Percentiles rank a stretch among this genome's conserved stretches.
Evolutionary conservation across 2,113 vertebrate genomes (phyloP).

Genomic region (Channa maculata): DNA sequence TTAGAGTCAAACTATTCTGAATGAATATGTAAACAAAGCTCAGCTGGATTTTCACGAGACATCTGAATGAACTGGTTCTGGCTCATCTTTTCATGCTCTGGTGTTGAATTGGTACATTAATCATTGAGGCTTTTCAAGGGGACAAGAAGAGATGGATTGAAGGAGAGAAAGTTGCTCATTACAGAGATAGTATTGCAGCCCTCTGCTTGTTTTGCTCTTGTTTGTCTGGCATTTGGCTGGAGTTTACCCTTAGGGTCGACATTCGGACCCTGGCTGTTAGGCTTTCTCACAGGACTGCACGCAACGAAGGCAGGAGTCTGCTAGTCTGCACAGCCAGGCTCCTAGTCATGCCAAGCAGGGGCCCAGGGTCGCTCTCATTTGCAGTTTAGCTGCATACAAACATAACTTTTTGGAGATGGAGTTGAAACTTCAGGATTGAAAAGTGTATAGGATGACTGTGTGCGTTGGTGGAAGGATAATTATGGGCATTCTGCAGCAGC

Average conservation of each 20-base stretch:
- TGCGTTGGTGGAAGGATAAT: constrained; percentile 27
- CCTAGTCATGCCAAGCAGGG: constrained; percentile 49
- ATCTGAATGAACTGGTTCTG: constrained; percentile 60
- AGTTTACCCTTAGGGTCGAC: constrained; percentile 79
- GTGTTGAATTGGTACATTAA: constrained; percentile 57
- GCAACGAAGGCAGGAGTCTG: constrained; percentile 71
- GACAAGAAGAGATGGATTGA: constrained; percentile 25
- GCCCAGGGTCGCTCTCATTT: constrained; percentile 29
- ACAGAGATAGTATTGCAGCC: constrained; percentile 30
- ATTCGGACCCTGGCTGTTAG: constrained; percentile 73
- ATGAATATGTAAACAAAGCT: constrained; percentile 65
- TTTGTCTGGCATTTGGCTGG: constrained; percentile 67
- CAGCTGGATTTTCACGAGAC: constrained; percentile 61
- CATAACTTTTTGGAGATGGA: no score
- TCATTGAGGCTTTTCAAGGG: constrained; percentile 50
- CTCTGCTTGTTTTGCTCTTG: constrained; percentile 57
- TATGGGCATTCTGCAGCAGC: constrained; percentile 7
- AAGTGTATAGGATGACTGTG: not conserved
- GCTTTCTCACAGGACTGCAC: constrained; percentile 47
- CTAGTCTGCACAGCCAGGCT: constrained; percentile 65
- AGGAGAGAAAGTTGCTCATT: constrained; percentile 56
- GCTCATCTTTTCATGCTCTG: constrained; percentile 54
- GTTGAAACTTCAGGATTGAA: no score
- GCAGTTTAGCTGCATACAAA: no score
- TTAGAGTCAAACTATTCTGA: constrained; percentile 55